These are phyloP conservation scores for Tricholaema leucomelas DNA, from an alignment of 2,113 vertebrate species.

Conservation along the genomic window DNA sequence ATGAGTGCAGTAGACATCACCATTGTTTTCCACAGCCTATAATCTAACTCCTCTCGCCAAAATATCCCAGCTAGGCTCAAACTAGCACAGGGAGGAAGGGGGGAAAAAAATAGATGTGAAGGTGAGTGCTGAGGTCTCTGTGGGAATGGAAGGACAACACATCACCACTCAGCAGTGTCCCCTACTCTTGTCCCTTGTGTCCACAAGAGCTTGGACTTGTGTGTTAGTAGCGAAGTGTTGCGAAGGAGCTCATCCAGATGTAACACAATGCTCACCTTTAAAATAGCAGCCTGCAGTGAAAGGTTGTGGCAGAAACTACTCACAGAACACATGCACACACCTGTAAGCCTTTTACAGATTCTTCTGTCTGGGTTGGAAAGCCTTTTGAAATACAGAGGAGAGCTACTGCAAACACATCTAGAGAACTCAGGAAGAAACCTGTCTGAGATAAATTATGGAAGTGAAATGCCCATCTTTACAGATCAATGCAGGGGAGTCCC, in stretches of 20 bases:
- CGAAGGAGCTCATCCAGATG: not conserved
- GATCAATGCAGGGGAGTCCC: constrained; percentile 45
- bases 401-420: not conserved
- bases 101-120: not conserved
- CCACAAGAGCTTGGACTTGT: not conserved
- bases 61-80: too few relatives aligned
- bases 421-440: not conserved
- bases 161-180: not conserved
- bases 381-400: not conserved
- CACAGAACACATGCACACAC: not conserved
- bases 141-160: not conserved
- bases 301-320: not conserved
- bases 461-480: constrained; percentile 47
- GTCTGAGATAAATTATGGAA: constrained; percentile 11
- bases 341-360: not conserved
- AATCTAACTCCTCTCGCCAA: too few relatives aligned
- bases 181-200: not conserved
- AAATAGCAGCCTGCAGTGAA: not conserved
- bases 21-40: too few relatives aligned
- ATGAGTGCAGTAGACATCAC: too few relatives aligned
- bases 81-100: too few relatives aligned
- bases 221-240: not conserved
- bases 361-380: not conserved
- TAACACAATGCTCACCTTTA: not conserved
- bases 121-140: not conserved